phyloP scores from a whole-genome alignment of 2,797 vertebrate species.

The Natrix natrix region DNA sequence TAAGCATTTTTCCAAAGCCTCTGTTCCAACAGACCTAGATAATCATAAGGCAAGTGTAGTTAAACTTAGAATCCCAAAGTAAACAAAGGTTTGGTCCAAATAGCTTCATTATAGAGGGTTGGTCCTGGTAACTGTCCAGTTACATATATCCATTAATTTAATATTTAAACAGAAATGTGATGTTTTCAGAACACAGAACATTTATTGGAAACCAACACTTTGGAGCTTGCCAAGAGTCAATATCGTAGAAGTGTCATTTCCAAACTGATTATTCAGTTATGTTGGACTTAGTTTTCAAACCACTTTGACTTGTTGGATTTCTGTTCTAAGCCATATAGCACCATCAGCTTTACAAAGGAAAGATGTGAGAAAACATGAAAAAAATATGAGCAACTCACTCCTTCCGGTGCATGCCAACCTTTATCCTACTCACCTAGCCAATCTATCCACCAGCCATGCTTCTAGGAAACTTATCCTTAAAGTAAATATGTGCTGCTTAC shows the following conservation, averaged over 20 bases:
- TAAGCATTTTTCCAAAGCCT: neutral
- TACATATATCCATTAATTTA: neutral
- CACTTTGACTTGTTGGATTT: neutral
- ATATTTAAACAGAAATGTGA: neutral
- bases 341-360: neutral
- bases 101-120: neutral
- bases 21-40: neutral
- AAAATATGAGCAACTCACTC: neutral
- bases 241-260: neutral
- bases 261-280: neutral
- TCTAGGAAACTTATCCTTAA: neutral
- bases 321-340: neutral
- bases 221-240: neutral
- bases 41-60: neutral
- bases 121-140: neutral
- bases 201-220: neutral
- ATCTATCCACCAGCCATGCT: neutral
- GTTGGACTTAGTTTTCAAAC: neutral
- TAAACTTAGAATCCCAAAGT: neutral
- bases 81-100: neutral
- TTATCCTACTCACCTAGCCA: neutral
- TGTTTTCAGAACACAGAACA: neutral
- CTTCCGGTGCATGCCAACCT: neutral
- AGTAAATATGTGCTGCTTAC: neutral
- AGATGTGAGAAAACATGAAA: neutral